These are phyloP conservation scores for Ferrisia virgata DNA, from an alignment of 2,888 invertebrate species.

Conservation along the genomic window DNA sequence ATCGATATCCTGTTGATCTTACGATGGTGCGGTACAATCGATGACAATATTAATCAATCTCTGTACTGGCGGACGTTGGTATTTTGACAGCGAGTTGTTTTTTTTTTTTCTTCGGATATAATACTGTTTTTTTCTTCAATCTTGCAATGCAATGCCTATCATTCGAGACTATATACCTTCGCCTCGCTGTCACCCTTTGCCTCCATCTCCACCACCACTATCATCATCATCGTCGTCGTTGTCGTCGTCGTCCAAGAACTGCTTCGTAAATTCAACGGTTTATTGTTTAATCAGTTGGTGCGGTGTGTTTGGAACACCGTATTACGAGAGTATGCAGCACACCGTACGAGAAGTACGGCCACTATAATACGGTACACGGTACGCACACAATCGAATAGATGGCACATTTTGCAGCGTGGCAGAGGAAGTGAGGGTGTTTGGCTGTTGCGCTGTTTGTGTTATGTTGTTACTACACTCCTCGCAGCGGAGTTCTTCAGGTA, in stretches of 20 bases:
- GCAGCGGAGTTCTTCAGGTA: conserved; percentile 10
- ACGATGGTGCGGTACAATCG: neutral
- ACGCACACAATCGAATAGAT: neutral
- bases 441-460: conserved; percentile 9
- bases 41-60: neutral
- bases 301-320: neutral
- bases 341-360: neutral
- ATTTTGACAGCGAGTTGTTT: neutral
- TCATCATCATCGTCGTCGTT: neutral
- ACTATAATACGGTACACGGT: neutral
- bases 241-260: neutral
- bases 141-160: no score
- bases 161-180: no score
- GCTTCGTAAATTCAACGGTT: neutral
- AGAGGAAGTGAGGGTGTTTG: conserved; percentile 24
- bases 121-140: neutral
- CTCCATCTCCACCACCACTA: neutral
- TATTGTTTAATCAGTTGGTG: conserved; percentile 12
- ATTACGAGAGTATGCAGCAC: neutral
- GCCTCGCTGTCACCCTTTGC: no score
- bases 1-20: no score
- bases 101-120: neutral
- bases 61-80: neutral
- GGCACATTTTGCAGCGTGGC: neutral
- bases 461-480: neutral